Evolutionary conservation across 2,797 vertebrate species (phyloP), one percentile per base, ranked within the genome.

Genomic region (Sebastes variabilis): DNA sequence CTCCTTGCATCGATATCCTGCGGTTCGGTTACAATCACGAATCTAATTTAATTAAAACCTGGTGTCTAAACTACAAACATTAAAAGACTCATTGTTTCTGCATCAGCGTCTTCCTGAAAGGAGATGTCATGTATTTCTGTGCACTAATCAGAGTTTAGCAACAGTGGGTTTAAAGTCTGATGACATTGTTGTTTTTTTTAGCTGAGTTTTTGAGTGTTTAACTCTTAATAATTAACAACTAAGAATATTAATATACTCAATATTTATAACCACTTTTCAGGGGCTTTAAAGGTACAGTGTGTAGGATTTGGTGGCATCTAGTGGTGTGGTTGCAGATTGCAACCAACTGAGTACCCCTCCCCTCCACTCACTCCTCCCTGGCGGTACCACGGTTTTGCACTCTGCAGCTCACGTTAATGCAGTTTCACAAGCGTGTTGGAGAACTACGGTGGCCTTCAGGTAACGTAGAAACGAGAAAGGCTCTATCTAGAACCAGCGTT

Each of bases 1-100:
- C 62, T 71, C 67, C 42, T 73, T 74, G 60, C 25, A 64, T 54
- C 59, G 56, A 78, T 78, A 80, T 84, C 72, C 34, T 71, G 66
- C 67, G 76, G 14, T 49, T 29, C 65, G 75, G 38, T 49, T 25
- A 59, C 14, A 71, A 10, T 42, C 3, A 59, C 27, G n/a, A 8
- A 77, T 34, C 3, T 34, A 29, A 42, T 20, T 13, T 22, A 6
- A 75, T 27, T 61, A 12, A 61, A 61, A 59, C 2, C 10, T 38
- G 6, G 4, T 20, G 14, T 56, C 14, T 52, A 8, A 38, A 70
- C 68, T 42, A 13, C 8, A 69, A 61, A 34, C 20, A 65, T 56
- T 18, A 42, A 58, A 25, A 16, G 4, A 10, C 18, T 4, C 4
- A 10, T 24, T 16, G 58, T 69, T 64, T 14, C 4, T 14, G 8